Evolutionary conservation across 2,113 vertebrate genomes (phyloP).

Genomic region (Stigmatopora nigra): DNA sequence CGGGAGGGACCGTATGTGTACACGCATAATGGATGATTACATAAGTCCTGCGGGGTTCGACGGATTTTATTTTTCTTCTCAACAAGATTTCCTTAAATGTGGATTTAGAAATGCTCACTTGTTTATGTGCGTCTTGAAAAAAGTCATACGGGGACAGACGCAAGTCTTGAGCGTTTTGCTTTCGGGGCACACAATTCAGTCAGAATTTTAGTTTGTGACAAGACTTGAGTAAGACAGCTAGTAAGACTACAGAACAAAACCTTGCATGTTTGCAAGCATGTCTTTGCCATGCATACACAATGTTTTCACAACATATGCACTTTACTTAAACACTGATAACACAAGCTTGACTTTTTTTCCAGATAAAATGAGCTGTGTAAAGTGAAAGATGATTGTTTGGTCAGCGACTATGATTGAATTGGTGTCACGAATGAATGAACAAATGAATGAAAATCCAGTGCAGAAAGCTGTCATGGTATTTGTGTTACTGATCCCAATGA

Average conservation of each 20-base stretch:
- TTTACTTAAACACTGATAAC: not conserved
- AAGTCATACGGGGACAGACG: not conserved
- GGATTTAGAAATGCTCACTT: constrained; percentile 41
- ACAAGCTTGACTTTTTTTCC: not conserved
- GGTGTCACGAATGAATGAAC: not conserved
- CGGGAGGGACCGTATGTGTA: constrained; percentile 27
- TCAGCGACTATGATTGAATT: too few species aligned
- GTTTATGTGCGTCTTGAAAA: constrained; percentile 5
- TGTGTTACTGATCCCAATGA: constrained; percentile 39
- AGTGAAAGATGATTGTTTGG: too few species aligned
- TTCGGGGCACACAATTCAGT: constrained; percentile 2
- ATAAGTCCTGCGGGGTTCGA: constrained; percentile 24
- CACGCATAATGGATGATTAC: constrained; percentile 49
- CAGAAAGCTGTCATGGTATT: constrained; percentile 9
- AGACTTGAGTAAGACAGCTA: not conserved
- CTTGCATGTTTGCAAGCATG: not conserved
- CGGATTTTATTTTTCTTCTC: constrained; percentile 10
- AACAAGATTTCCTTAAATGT: constrained; percentile 32
- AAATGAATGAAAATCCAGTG: not conserved
- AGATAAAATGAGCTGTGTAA: not conserved
- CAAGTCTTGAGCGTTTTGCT: not conserved
- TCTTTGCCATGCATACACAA: constrained; percentile 2
- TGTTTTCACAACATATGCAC: constrained; percentile 24
- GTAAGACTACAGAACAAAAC: not conserved
- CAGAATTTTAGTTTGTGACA: not conserved